Percentiles rank a stretch among this genome's conserved stretches.
Evolutionary conservation across 2,888 invertebrate genomes (phyloP).

Genomic region (Caenorhabditis sulstoni): DNA sequence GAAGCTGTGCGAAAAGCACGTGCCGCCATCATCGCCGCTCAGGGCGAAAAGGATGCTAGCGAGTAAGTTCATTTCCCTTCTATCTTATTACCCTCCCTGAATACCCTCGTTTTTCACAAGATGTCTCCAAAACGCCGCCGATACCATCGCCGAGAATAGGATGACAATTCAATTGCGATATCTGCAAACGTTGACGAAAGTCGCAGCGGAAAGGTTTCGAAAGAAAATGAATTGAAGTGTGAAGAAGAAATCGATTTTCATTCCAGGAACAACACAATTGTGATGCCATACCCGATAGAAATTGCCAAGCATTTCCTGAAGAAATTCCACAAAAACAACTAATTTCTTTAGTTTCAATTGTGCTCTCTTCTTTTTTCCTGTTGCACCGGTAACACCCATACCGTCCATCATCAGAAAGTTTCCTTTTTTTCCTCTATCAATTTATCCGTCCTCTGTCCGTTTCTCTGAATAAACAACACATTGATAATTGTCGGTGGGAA

Average conservation of each 20-base stretch:
- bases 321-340: conserved; percentile 51
- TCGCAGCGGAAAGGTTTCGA: conserved; percentile 69
- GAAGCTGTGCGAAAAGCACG: conserved; percentile 94
- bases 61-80: conserved; percentile 57
- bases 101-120: conserved; percentile 32
- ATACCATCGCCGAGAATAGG: conserved; percentile 93
- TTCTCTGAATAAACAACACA: conserved; percentile 4
- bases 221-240: not conserved
- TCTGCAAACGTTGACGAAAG: conserved; percentile 82
- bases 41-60: conserved; percentile 78
- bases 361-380: conserved; percentile 25
- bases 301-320: conserved; percentile 66
- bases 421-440: not conserved
- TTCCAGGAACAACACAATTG: conserved; percentile 74
- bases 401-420: conserved; percentile 36
- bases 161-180: conserved; percentile 95
- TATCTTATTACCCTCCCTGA: not conserved
- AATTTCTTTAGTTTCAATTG: not conserved
- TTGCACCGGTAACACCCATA: conserved; percentile 43
- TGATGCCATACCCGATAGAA: conserved; percentile 77
- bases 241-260: not conserved
- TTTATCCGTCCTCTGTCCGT: not conserved
- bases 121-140: conserved; percentile 90
- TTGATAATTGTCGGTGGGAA: not conserved
- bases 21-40: conserved; percentile 82